A percentile compares a stretch with the other conserved stretches of the same genome.
Evolutionary conservation across 1,140 invertebrate species (phyloP).

Genomic region (Atta texana): DNA sequence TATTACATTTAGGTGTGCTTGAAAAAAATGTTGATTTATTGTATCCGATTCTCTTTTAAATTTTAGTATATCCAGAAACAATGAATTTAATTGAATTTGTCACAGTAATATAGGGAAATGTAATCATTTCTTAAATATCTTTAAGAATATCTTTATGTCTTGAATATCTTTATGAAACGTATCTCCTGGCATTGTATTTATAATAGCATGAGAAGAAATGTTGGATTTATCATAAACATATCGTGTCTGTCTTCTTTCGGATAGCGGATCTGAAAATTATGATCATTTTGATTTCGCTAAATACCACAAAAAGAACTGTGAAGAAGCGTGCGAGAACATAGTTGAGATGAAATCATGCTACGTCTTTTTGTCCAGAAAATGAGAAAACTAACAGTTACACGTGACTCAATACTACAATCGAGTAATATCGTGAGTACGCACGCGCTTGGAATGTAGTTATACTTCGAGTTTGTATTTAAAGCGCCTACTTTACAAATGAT

Average conservation of each 20-base stretch:
- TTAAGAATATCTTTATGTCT: not conserved
- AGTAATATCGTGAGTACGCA: constrained; percentile 1
- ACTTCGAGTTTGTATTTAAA: constrained; percentile 39
- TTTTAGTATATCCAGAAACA: not conserved
- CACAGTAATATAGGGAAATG: not conserved
- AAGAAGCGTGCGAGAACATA: not conserved
- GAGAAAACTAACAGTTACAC: constrained; percentile 1
- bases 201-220: not conserved
- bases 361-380: not conserved
- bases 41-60: not conserved
- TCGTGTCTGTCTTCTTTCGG: not conserved
- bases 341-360: not conserved
- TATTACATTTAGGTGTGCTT: not conserved
- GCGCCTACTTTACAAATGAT: constrained; percentile 34
- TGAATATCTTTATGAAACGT: not conserved
- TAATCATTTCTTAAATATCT: not conserved
- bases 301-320: not conserved
- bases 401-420: not conserved
- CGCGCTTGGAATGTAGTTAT: constrained; percentile 20
- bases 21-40: not conserved
- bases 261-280: not conserved
- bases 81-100: constrained; percentile 7
- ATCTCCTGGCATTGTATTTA: not conserved
- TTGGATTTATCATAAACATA: not conserved
- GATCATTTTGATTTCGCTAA: constrained; percentile 1